These are phyloP conservation scores for Bolinopsis microptera DNA, from an alignment of 37 sponge, comb jelly and placozoan species.

Conservation along the genomic window DNA sequence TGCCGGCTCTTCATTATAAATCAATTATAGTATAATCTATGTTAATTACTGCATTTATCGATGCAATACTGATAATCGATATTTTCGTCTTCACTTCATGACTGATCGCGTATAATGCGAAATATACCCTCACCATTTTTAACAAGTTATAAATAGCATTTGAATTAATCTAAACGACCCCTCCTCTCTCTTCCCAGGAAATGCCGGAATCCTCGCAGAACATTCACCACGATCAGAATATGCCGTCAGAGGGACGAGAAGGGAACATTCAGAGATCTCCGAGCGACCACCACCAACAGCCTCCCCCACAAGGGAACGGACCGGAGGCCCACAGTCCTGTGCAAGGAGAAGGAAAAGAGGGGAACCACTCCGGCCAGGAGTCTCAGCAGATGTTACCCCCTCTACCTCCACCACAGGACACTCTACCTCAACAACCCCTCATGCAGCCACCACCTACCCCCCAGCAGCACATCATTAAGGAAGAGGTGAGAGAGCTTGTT, in stretches of 20 bases:
- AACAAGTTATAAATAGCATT: no score
- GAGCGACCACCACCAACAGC: not conserved
- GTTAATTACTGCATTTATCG: not conserved
- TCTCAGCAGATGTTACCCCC: not conserved
- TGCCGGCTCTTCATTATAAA: not conserved
- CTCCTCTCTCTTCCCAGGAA: not conserved
- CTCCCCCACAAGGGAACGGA: not conserved
- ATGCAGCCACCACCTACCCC: slow-evolving; percentile 18
- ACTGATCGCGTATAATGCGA: no score
- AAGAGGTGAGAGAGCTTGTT: not conserved
- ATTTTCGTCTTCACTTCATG: no score
- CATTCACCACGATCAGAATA: not conserved
- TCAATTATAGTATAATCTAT: not conserved
- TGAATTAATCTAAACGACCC: no score
- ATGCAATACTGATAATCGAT: not conserved
- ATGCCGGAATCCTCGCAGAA: not conserved
- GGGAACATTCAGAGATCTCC: not conserved
- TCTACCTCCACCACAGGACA: not conserved
- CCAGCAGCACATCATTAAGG: slow-evolving; percentile 32
- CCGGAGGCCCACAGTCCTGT: not conserved
- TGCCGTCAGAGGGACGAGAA: no score
- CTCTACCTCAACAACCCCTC: not conserved
- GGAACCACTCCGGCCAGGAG: no score
- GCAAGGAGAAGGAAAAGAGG: not conserved
- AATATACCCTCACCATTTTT: no score